phyloP scores from a whole-genome alignment of 2,888 invertebrate species.

The Lycophotia porphyrea region DNA sequence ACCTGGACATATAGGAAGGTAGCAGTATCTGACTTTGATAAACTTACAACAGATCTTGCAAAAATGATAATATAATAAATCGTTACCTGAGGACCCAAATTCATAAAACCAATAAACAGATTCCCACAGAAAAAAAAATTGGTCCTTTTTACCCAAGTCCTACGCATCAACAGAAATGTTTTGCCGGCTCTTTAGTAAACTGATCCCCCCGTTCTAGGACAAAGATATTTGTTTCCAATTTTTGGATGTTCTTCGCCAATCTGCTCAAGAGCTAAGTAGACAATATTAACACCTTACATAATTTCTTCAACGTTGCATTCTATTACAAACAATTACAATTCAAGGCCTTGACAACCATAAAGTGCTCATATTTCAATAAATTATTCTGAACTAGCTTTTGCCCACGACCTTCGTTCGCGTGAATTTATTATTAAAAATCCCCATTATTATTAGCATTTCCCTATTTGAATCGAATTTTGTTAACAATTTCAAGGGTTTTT shows the following conservation, averaged over 20 bases:
- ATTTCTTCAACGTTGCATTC: constrained; percentile 34
- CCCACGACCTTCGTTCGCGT: no score
- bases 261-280: neutral
- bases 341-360: constrained; percentile 27
- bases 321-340: constrained; percentile 30
- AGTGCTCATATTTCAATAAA: constrained; percentile 30
- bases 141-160: neutral
- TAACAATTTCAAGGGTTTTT: no score
- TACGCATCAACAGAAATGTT: neutral
- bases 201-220: neutral
- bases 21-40: no score
- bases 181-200: no score
- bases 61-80: neutral
- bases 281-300: neutral
- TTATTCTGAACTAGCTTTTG: constrained; percentile 18
- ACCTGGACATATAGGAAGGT: neutral
- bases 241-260: neutral
- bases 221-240: neutral
- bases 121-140: neutral
- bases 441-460: no score
- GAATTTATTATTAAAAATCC: no score
- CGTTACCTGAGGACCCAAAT: no score
- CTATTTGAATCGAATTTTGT: no score
- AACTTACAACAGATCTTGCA: neutral
- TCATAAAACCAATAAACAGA: neutral